Percentiles rank a stretch among this genome's conserved stretches.
These are phyloP conservation scores for Macropis europaea DNA, from an alignment of 2,888 invertebrate species.

Conservation along the genomic window DNA sequence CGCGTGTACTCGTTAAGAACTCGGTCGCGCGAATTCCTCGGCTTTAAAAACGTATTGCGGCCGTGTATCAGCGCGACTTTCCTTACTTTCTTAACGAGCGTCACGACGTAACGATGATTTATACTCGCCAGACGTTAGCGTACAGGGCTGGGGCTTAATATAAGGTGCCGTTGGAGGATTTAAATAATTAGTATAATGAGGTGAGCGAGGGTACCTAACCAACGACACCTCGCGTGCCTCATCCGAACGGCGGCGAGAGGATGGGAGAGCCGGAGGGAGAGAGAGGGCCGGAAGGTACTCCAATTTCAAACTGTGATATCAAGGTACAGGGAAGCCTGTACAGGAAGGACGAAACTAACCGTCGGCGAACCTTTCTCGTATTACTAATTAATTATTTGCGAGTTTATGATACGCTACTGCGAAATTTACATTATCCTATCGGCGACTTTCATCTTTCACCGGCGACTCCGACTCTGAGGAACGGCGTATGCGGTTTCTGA, in stretches of 20 bases:
- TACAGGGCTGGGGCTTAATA: conserved; percentile 55
- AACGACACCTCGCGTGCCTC: conserved; percentile 55
- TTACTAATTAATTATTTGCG: conserved; percentile 79
- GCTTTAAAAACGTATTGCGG: not conserved
- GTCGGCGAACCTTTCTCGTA: conserved; percentile 72
- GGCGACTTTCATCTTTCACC: not conserved
- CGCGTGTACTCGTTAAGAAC: too few relatives aligned
- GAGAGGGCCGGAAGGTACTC: conserved; percentile 56
- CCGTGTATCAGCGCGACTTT: conserved; percentile 3
- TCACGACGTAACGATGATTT: conserved; percentile 52
- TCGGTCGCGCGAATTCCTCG: not conserved
- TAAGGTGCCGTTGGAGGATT: conserved; percentile 66
- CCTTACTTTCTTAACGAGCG: conserved; percentile 53
- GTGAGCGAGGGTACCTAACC: conserved; percentile 63
- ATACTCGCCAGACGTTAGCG: conserved; percentile 39
- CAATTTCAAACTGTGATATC: conserved; percentile 72
- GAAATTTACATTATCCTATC: conserved; percentile 61
- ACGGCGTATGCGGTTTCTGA: too few relatives aligned
- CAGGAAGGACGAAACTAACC: conserved; percentile 67
- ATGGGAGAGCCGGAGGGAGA: conserved; percentile 2
- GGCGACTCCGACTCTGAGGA: too few relatives aligned
- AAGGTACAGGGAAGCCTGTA: conserved; percentile 54
- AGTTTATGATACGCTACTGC: conserved; percentile 67
- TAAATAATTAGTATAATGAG: conserved; percentile 78
- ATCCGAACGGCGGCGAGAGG: conserved; percentile 11